Percentiles rank a stretch among this genome's conserved stretches.
Conservation (phyloP, 2,113 vertebrate genomes). For the Vulpes ferrilata region DNA sequence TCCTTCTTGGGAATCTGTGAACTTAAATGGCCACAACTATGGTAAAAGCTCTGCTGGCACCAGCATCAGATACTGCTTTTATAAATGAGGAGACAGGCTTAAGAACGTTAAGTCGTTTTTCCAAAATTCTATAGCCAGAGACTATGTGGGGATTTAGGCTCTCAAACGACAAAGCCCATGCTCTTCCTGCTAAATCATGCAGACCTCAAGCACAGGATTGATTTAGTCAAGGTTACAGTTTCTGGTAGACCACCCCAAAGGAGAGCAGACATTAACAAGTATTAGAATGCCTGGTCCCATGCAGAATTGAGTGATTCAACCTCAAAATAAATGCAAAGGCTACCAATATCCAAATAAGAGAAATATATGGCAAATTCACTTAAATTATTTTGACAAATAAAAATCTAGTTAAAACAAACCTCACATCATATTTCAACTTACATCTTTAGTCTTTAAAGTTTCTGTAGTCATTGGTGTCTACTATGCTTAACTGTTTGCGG, state of each 20-base stretch:
- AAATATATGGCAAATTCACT: background rate
- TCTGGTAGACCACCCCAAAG: background rate
- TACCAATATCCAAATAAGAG: background rate
- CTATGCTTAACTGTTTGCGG: background rate
- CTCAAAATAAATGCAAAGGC: background rate
- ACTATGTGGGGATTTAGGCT: background rate
- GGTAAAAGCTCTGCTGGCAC: background rate
- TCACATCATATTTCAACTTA: background rate
- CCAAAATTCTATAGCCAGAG: background rate
- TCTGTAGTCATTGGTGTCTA: background rate
- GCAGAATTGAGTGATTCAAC: background rate
- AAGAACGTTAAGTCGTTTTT: background rate
- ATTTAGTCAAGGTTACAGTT: background rate
- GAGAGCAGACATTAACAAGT: background rate
- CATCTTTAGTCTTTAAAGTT: background rate
- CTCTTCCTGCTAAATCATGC: background rate
- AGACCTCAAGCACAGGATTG: background rate
- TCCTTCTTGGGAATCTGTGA: background rate
- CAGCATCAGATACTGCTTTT: background rate
- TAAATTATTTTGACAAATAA: slow-evolving; percentile 46
- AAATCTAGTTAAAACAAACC: background rate
- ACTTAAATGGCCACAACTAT: background rate
- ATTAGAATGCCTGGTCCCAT: background rate
- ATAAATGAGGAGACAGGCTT: background rate
- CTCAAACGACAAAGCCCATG: background rate